Percentiles rank a stretch among this genome's conserved stretches.
These are phyloP conservation scores for Caenorhabditis macrosperma DNA, from an alignment of 2,888 invertebrate species.

Conservation along the genomic window DNA sequence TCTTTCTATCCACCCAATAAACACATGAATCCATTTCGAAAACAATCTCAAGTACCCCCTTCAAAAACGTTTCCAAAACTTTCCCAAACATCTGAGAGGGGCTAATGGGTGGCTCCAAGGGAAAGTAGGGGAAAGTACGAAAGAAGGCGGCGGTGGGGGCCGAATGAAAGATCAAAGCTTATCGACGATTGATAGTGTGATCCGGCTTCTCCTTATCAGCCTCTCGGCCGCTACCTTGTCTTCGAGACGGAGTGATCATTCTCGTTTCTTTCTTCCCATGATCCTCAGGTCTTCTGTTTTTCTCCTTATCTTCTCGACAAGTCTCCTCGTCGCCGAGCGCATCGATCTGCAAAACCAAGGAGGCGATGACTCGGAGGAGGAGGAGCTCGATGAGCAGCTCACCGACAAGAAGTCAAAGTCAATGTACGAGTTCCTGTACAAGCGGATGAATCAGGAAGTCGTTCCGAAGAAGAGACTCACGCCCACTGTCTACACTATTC, in stretches of 20 bases:
- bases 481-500: conserved; percentile 64
- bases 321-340: conserved; percentile 19
- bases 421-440: conserved; percentile 66
- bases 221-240: conserved; percentile 32
- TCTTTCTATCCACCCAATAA: conserved; percentile 25
- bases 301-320: conserved; percentile 32
- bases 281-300: conserved; percentile 35
- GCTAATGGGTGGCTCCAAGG: background rate
- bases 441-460: conserved; percentile 68
- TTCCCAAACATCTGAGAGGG: background rate
- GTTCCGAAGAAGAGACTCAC: conserved; percentile 57
- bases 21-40: conserved; percentile 15
- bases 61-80: conserved; percentile 16
- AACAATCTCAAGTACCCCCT: conserved; percentile 36
- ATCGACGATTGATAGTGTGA: conserved; percentile 44
- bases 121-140: background rate
- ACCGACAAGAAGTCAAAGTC: conserved; percentile 41
- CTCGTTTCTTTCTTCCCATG: conserved; percentile 43
- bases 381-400: conserved; percentile 42
- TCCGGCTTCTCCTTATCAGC: conserved; percentile 33
- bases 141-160: background rate
- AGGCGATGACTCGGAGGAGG: conserved; percentile 39
- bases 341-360: conserved; percentile 56
- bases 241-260: conserved; percentile 36
- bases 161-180: conserved; percentile 47